phyloP scores from a whole-genome alignment of 1,140 invertebrate species.

The Euschistus heros region DNA sequence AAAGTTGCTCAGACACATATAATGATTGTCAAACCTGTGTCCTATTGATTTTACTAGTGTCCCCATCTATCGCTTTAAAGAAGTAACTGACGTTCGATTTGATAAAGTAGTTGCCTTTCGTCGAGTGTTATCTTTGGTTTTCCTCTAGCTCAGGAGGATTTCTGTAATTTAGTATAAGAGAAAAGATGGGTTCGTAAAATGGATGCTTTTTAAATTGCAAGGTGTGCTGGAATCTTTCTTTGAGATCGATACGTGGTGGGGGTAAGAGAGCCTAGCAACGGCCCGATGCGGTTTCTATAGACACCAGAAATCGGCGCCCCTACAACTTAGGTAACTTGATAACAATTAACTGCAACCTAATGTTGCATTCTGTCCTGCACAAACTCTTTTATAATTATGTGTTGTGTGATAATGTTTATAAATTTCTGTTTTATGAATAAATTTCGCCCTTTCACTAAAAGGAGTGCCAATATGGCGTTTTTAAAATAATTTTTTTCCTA shows the following conservation, averaged over 20 bases:
- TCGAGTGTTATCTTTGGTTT: not conserved
- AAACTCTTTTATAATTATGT: too few relatives aligned
- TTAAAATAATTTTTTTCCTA: too few relatives aligned
- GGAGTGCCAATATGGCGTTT: slow-evolving; percentile 7
- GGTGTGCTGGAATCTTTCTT: too few relatives aligned
- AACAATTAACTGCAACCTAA: slow-evolving; percentile 8
- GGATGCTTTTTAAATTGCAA: too few relatives aligned
- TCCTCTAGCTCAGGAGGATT: too few relatives aligned
- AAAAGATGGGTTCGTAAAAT: too few relatives aligned
- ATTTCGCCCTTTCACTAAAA: too few relatives aligned
- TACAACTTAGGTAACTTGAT: slow-evolving; percentile 8
- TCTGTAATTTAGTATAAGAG: too few relatives aligned
- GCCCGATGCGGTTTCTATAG: slow-evolving; percentile 16
- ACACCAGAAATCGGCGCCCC: slow-evolving; percentile 14
- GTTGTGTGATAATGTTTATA: too few relatives aligned
- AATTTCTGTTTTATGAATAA: too few relatives aligned
- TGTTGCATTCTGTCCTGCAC: not conserved
- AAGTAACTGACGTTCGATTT: not conserved
- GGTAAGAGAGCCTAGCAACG: slow-evolving; percentile 17
- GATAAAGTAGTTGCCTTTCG: not conserved
- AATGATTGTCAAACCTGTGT: slow-evolving; percentile 3
- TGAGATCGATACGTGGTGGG: slow-evolving; percentile 4
- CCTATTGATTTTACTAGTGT: slow-evolving; percentile 8
- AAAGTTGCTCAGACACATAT: too few relatives aligned
- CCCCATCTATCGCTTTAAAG: slow-evolving; percentile 11